Evolutionary conservation across 2,888 invertebrate species (phyloP), one percentile per base, ranked within the genome.

Genomic region (Caradrina clavipalpis): DNA sequence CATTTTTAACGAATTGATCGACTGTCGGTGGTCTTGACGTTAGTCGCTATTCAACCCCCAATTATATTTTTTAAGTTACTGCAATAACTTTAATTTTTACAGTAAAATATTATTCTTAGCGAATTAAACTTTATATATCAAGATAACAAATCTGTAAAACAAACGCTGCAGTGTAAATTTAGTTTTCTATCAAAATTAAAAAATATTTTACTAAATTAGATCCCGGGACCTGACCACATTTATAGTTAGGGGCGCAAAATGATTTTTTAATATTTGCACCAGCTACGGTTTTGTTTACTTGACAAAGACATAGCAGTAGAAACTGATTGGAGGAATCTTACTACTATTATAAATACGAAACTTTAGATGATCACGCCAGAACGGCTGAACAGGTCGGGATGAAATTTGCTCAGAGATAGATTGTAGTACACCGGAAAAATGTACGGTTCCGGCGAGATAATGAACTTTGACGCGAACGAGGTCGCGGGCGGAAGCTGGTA

Each of bases 81-180:
- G 39, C 70, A 70, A 55, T 21, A 55, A 39, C 70, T 61, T 59
- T 60, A 11, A 39, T 70, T 54, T 63, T 58, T 17, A 57, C n/a
- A 35, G 13, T 22, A 49, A 8, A 35, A 53, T 3, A 49, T 26
- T 11, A 54, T 53, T 26, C 0, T 56, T 22, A 19, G 15, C 7
- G 11, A 26, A 47, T 39, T 26, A 69, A 13, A 22, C 58, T 8
- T 15, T 47, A n/a, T 21, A 39, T 47, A 26, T n/a, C 1, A 11
- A 53, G 19, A n/a, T 47, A 2, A n/a, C 0, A 57, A 19, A 17
- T 47, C 8, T 26, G 6, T n/a, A 51, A 22, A 67, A 8, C 11
- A 55, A 42, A 17, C 7, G 21, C 13, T 26, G 21, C 3, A 21
- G 6, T 42, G 13, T 51, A 21, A 17, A 19, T 51, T 13, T 0